Base-by-base conservation (phyloP, 2,888 invertebrate species). In the Nomada lathburiana region DNA sequence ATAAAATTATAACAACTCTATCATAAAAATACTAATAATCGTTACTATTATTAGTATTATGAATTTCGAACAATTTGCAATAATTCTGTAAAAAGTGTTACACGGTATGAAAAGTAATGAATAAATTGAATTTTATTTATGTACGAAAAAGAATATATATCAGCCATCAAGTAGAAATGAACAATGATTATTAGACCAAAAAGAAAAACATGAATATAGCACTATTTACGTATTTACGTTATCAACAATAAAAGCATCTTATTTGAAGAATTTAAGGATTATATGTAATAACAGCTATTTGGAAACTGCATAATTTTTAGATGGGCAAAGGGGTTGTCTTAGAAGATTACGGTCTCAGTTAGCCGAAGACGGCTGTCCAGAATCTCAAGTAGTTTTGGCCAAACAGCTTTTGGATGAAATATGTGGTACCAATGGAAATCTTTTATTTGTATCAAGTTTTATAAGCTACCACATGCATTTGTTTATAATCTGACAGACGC, bases 331-430 rank as follows among this genome's bases (percentile, higher is more conserved):
- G 94, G 95, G 96, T 85, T 96, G 96, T 67, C 93, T 96, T 73
- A 95, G 95, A 91, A 94, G 96, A 69, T 94, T 96, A 67, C 94
- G 96, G 44, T 95, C 92, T 90, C 97, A 97, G 91, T 94, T 98
- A 84, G 98, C 98, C 0, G 97, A 97, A 90, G 98, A 98, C 94
- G 98, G 98, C 11, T 98, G 98, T 93, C 97, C 97, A 0, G 98
- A 98, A 91, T 97, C 98, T 13, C 98, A 98, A 94, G 97, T 98
- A 82, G 97, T 97, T 73, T 94, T 98, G 77, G 98, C 98, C 3
- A 97, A 97, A 92, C 96, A 97, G 90, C 94, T 98, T 55, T 94
- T 98, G 88, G 96, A 97, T 89, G 97, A 97, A 91, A 95, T 95
- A 94, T 96, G 96, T 94, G 97, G 97, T 97, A 76, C 3, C 52